Conservation (phyloP, 2,888 invertebrate species). For the Pycnomerus fuliginosus region DNA sequence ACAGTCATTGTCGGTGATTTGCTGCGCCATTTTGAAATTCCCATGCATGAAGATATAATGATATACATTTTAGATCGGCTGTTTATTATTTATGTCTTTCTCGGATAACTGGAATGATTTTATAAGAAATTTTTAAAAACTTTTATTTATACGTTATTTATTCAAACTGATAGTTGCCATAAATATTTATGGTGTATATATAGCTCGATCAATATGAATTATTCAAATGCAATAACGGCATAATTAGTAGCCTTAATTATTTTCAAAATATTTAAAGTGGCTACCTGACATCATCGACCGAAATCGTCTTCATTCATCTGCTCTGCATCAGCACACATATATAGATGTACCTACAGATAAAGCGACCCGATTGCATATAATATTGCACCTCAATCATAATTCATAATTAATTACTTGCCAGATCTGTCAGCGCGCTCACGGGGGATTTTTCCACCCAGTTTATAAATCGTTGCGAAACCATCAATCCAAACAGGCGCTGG, state of each 20-base stretch:
- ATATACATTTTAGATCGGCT: conserved; percentile 19
- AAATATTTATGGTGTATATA: conserved; percentile 33
- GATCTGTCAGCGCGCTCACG: conserved; percentile 10
- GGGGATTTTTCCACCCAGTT: too few relatives aligned
- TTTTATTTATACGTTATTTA: conserved; percentile 29
- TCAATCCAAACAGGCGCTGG: too few relatives aligned
- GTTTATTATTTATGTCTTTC: conserved; percentile 25
- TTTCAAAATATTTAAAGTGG: conserved; percentile 18
- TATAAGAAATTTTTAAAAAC: conserved; percentile 24
- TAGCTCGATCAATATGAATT: conserved; percentile 25
- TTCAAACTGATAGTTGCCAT: conserved; percentile 30
- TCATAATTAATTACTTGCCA: conserved; percentile 9
- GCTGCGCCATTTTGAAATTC: conserved; percentile 19
- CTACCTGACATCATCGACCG: too few relatives aligned
- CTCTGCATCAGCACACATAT: too few relatives aligned
- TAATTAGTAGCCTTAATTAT: conserved; percentile 27
- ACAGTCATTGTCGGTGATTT: conserved; percentile 3
- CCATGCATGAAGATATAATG: conserved; percentile 17
- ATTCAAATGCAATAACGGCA: conserved; percentile 30
- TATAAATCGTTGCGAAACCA: too few relatives aligned
- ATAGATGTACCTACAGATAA: too few relatives aligned
- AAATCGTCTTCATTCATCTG: too few relatives aligned
- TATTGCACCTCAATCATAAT: conserved; percentile 5
- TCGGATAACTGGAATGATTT: conserved; percentile 24
- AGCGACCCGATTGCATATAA: too few relatives aligned